Base-by-base conservation (phyloP, 1,140 invertebrate genomes). In the Cotesia typhae region DNA sequence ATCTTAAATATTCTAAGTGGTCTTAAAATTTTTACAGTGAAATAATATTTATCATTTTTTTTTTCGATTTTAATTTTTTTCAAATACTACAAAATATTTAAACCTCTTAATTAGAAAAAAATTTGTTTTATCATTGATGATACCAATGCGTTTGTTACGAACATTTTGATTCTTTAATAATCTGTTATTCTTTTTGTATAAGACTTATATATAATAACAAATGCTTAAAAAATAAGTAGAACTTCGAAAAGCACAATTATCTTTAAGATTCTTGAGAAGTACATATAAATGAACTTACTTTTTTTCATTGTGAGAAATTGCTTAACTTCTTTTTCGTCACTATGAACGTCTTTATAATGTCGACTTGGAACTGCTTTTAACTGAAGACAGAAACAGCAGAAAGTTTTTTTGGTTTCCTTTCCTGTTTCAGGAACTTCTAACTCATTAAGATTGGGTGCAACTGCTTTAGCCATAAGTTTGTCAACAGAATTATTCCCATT, bases 351-450 rank as follows among this genome's bases (percentile, higher is more conserved):
- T 55, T 2, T 4, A 10, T 10, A 55, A 17, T 55, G 53, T 5
- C 53, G 53, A 55, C 53, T 55, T 7, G 2, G 6, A 55, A 55
- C 53, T 55, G n/a, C 53, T 5, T 10, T 10, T 10, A n/a, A 12
- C n/a, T 55, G 12, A 17, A 55, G n/a, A 55, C 53, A 55, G 12
- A 55, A 55, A 55, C 53, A 55, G 12, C 53, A 55, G 9, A 55
- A 55, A 14, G 53, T 10, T 55, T 55, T 55, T n/a, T 55, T 55
- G 0, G 53, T n/a, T 55, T 55, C 10, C n/a, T 14, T n/a, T 7
- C 53, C 53, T 7, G 53, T 10, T 55, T 14, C 12, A 10, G 53
- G 10, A 1, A 55, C 53, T 10, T 55, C 4, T 17, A 55, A 55
- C 53, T 55, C 12, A 55, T 55, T 4, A 55, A 55, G 12, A 55